Percentiles rank a stretch among this genome's conserved stretches.
phyloP scores from a whole-genome alignment of 64 coral and sea anemone genomes.

The Cladopsammia gracilis region DNA sequence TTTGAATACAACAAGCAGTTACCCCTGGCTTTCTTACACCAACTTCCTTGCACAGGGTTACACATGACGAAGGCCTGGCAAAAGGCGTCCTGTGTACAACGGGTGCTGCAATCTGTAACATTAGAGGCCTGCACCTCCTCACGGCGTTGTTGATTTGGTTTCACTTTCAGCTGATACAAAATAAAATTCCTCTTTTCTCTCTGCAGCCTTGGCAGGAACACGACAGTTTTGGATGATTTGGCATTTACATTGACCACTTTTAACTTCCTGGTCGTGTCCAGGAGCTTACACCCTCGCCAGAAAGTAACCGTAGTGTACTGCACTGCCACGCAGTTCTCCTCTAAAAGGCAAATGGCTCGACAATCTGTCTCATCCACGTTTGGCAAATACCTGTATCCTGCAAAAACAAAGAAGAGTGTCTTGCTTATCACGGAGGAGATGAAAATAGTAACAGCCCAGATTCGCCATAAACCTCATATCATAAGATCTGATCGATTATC shows the following conservation, averaged over 20 bases:
- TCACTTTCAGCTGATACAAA: constrained; percentile 8
- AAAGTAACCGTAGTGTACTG: not conserved
- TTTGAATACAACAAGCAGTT: constrained; percentile 56
- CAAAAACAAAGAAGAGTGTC: not conserved
- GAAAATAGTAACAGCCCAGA: not conserved
- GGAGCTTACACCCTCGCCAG: not conserved
- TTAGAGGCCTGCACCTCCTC: not conserved
- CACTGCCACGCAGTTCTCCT: constrained; percentile 41
- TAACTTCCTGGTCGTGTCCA: not conserved
- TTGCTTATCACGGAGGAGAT: not conserved
- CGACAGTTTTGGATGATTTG: constrained; percentile 23
- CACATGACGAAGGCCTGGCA: constrained; percentile 39
- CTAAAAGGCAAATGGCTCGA: constrained; percentile 29
- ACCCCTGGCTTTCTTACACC: constrained; percentile 19
- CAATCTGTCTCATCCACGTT: constrained; percentile 33
- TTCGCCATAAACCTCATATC: not conserved
- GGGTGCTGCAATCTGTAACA: not conserved
- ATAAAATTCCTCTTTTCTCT: constrained; percentile 36
- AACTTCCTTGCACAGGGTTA: not conserved
- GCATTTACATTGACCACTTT: not conserved
- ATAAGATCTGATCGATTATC: not conserved
- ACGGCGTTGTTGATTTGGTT: not conserved
- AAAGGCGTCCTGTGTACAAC: constrained; percentile 33
- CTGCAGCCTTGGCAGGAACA: constrained; percentile 42
- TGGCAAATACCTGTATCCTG: constrained; percentile 19